Evolutionary conservation across 2,797 vertebrate genomes (phyloP).

Genomic region (Chaunax sp.): DNA sequence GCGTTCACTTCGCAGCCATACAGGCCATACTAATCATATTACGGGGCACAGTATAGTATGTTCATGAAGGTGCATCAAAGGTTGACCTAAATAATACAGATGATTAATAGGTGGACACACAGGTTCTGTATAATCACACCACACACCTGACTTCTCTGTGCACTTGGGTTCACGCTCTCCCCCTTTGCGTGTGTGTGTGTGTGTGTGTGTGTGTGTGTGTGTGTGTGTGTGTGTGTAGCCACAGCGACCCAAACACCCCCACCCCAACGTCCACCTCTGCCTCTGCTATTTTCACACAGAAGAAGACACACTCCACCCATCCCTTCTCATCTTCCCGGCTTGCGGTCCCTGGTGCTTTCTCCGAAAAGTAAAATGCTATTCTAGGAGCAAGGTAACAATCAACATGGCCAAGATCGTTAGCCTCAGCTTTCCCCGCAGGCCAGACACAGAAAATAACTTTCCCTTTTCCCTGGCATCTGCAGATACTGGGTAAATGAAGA

Average conservation of each 20-base stretch:
- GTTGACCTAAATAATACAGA: conserved; percentile 65
- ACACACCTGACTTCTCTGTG: conserved; percentile 36
- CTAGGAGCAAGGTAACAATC: conserved; percentile 82
- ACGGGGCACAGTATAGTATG: neutral
- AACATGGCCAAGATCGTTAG: conserved; percentile 85
- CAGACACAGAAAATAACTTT: conserved; percentile 87
- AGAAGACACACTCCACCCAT: conserved; percentile 22
- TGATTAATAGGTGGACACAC: conserved; percentile 68
- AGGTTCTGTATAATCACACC: conserved; percentile 67
- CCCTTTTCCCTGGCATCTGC: conserved; percentile 84
- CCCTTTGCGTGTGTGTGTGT: conserved; percentile 16
- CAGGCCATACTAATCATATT: conserved; percentile 3
- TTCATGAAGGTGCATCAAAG: conserved; percentile 20
- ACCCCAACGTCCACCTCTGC: conserved; percentile 24
- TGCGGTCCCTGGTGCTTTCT: conserved; percentile 39
- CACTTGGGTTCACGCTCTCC: conserved; percentile 48
- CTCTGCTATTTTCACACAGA: conserved; percentile 22
- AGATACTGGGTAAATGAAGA: conserved; percentile 88
- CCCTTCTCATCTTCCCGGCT: conserved; percentile 43
- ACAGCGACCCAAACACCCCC: conserved; percentile 29
- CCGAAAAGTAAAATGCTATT: conserved; percentile 78
- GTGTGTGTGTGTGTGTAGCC: conserved; percentile 6
- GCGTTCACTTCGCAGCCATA: neutral
- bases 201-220: conserved; percentile 10
- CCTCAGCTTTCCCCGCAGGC: conserved; percentile 79